Percentiles rank a stretch among this genome's conserved stretches.
Conservation (phyloP, 2,113 vertebrate genomes). For the Brachyistius frenatus region DNA sequence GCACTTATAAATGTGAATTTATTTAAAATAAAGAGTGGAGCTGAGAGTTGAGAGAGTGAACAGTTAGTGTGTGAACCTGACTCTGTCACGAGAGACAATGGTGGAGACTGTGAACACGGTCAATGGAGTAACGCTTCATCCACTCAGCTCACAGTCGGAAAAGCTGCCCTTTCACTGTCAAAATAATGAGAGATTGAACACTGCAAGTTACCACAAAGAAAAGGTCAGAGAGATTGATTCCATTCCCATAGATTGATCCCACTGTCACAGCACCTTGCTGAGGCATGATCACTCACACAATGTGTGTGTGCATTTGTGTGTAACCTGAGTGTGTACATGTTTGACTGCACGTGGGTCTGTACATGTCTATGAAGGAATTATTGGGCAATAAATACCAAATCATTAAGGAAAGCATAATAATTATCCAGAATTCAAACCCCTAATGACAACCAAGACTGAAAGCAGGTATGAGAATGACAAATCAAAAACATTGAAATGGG, state of each 20-base stretch:
- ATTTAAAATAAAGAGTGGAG: background rate
- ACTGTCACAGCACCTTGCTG: conserved; percentile 52
- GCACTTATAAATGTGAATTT: conserved; percentile 6
- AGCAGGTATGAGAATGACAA: conserved; percentile 22
- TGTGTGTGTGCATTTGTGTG: conserved; percentile 4
- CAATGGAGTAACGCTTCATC: conserved; percentile 28
- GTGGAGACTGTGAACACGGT: conserved; percentile 34
- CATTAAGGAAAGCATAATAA: conserved; percentile 1
- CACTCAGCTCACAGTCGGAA: conserved; percentile 33
- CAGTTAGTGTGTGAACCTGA: conserved; percentile 18
- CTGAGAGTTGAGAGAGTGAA: conserved; percentile 2
- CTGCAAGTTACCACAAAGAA: conserved; percentile 61
- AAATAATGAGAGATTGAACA: conserved; percentile 72
- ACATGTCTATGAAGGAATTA: no score
- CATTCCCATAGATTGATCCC: conserved; percentile 60
- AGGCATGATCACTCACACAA: conserved; percentile 47
- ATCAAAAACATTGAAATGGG: conserved; percentile 17
- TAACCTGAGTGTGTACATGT: background rate
- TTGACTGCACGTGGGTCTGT: background rate
- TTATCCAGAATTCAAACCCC: conserved; percentile 13
- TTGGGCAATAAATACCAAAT: background rate
- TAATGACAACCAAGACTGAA: background rate
- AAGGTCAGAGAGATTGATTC: conserved; percentile 79
- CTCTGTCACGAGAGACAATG: conserved; percentile 18
- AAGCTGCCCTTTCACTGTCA: conserved; percentile 71